Conservation (phyloP, 2,888 invertebrate species). For the Coelinius sp. region DNA sequence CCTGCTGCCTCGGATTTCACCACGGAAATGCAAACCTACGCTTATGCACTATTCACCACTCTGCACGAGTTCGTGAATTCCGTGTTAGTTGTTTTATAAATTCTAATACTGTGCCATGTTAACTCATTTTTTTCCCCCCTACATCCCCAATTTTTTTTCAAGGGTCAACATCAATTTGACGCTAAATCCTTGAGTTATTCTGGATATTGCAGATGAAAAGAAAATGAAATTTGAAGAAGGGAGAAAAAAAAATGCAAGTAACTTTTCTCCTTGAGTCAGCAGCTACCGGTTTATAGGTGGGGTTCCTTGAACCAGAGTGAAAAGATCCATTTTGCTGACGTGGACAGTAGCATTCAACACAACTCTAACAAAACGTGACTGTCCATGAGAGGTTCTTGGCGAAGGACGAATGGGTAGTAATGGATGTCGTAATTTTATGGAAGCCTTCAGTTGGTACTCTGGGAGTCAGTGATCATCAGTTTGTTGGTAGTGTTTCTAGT, state of each 20-base stretch:
- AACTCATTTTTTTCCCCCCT: not conserved
- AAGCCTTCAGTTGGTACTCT: conserved; percentile 27
- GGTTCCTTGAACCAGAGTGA: conserved; percentile 25
- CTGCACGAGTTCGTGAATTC: conserved; percentile 42
- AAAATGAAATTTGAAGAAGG: not conserved
- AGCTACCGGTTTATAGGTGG: conserved; percentile 11
- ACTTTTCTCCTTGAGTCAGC: not conserved
- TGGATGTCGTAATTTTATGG: conserved; percentile 48
- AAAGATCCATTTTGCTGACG: conserved; percentile 16
- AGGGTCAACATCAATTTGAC: not conserved
- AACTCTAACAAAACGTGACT: conserved; percentile 34
- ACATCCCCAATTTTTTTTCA: not conserved
- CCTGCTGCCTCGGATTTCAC: conserved; percentile 57
- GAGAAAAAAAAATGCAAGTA: not conserved
- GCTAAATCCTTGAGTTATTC: not conserved
- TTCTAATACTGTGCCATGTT: not conserved
- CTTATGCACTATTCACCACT: conserved; percentile 1
- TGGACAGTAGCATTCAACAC: conserved; percentile 17
- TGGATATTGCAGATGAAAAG: not conserved
- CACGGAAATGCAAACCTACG: conserved; percentile 54
- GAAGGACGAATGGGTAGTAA: conserved; percentile 40
- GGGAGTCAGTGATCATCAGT: conserved; percentile 12
- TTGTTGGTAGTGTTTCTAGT: conserved; percentile 8
- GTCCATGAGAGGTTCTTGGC: conserved; percentile 22
- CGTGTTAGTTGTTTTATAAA: conserved; percentile 21